Evolutionary conservation across 2,113 vertebrate genomes (phyloP).

Genomic region (Notothenia rossii): DNA sequence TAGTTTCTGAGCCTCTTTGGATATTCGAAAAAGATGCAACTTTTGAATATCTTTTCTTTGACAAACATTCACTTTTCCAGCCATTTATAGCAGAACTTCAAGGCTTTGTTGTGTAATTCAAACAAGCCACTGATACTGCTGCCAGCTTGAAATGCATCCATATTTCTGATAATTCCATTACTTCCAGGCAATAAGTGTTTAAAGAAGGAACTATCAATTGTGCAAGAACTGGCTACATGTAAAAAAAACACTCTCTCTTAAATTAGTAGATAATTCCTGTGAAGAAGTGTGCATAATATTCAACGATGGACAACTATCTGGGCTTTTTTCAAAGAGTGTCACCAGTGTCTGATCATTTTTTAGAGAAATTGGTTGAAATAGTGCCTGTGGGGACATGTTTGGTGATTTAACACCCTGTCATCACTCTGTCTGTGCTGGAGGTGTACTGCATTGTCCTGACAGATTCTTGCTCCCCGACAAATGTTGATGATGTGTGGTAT

Average conservation of each 20-base stretch:
- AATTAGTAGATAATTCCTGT: background rate
- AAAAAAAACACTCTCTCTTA: no score
- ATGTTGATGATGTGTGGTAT: constrained; percentile 44
- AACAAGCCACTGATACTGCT: constrained; percentile 19
- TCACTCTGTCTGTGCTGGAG: constrained; percentile 21
- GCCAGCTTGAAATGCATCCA: constrained; percentile 1
- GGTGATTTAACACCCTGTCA: constrained; percentile 59
- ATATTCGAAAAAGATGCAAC: constrained; percentile 14
- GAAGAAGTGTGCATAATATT: background rate
- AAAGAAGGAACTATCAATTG: constrained; percentile 4
- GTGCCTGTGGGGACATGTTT: constrained; percentile 21
- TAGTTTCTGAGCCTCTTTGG: background rate
- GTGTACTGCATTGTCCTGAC: constrained; percentile 7
- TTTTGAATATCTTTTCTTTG: constrained; percentile 16
- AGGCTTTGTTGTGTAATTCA: constrained; percentile 28
- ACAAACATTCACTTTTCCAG: constrained; percentile 22
- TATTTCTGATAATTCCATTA: constrained; percentile 4
- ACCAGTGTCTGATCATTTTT: constrained; percentile 17
- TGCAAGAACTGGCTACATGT: background rate
- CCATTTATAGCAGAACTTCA: constrained; percentile 9
- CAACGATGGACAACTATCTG: background rate
- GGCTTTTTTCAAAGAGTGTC: constrained; percentile 8
- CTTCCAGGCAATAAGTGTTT: background rate
- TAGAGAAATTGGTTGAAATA: background rate
- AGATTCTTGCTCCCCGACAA: constrained; percentile 11